phyloP scores from a whole-genome alignment of 2,888 invertebrate genomes.

The Erpobdella octoculata region DNA sequence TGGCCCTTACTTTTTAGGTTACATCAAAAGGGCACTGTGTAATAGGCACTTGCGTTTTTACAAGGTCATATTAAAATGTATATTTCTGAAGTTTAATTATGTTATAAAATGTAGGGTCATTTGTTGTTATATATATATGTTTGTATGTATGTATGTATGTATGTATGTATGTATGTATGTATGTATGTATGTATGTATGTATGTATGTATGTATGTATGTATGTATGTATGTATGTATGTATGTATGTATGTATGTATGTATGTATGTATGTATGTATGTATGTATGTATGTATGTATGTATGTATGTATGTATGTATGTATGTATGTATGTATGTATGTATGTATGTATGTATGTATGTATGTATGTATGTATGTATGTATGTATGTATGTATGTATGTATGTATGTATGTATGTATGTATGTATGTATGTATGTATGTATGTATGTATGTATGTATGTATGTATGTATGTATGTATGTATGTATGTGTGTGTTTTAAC shows the following conservation, averaged over 20 bases:
- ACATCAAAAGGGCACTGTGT: too few species aligned
- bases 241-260: not conserved
- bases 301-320: not conserved
- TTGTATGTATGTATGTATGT: too few species aligned
- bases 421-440: not conserved
- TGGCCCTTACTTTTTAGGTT: too few species aligned
- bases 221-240: not conserved
- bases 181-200: too few species aligned
- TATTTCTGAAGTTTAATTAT: too few species aligned
- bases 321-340: not conserved
- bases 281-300: slow-evolving; percentile 2
- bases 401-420: not conserved
- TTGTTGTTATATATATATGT: not conserved
- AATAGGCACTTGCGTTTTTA: too few species aligned
- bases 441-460: too few species aligned
- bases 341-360: not conserved
- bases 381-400: slow-evolving; percentile 1
- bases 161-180: not conserved
- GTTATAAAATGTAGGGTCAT: too few species aligned
- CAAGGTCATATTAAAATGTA: too few species aligned
- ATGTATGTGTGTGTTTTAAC: too few species aligned
- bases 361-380: not conserved
- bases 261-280: not conserved
- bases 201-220: not conserved
- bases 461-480: too few species aligned